Base-by-base conservation (phyloP, 1,140 invertebrate species). In the Armadillidium nasatum region DNA sequence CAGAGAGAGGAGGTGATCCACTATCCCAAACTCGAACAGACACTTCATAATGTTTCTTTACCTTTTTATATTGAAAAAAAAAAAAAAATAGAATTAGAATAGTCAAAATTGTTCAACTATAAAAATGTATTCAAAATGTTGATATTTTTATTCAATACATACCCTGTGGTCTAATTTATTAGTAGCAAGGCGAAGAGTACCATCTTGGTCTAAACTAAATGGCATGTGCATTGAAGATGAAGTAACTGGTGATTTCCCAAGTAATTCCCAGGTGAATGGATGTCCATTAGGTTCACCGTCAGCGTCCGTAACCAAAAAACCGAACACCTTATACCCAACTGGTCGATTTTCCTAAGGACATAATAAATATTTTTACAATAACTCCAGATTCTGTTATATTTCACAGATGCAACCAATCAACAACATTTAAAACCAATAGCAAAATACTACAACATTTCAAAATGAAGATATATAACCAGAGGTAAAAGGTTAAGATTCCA, bases 171-270 rank as follows among this genome's bases (percentile, higher is more conserved):
- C 95, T 79, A 98, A 92, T 82, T 91, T 90, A 0, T 90, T 78
- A 9, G 79, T 90, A 0, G 94, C 93, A 0, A 94, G 95, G 68
- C 91, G 88, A n/a, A 98, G 84, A 21, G 90, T 90, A 0, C 94
- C 92, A 81, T 97, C 91, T 81, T 92, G 91, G 81, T 95, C 94
- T 7, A 99, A 84, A 10, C 92, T 87, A 84, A 98, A 98, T 83
- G 97, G 94, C 0, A 94, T 95, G 73, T 76, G 72, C 33, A 75
- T 75, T 13, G 73, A 67, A 44, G 60, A 67, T 10, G 73, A 66
- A 43, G 73, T 74, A 21, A 74, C 46, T n/a, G 60, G 50, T 0
- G 73, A 46, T 19, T 67, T 50, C 7, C 50, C 50, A 1, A 60
- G 2, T 33, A 78, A 44, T 23, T 84, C 83, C 66, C 94, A 96